Evolutionary conservation across 2,888 invertebrate genomes (phyloP), one percentile per base, ranked within the genome.

Genomic region (Candidula unifasciata): DNA sequence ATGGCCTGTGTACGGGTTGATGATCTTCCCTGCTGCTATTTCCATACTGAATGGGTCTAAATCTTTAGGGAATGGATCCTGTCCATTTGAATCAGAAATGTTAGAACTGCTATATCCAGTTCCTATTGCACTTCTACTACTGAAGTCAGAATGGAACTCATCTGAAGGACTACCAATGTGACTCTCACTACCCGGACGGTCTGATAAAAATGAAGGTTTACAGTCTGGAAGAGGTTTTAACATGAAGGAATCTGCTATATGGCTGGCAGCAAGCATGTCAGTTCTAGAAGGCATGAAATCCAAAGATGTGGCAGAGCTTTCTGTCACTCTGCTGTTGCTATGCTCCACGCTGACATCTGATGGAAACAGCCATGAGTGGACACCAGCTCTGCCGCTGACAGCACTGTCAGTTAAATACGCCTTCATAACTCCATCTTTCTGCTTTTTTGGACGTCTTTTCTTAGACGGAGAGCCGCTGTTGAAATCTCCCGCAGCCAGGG

Each of bases 1-100:
- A 66, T 90, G 87, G 69, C 92, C 92, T 80, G 92, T 92, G 77
- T 91, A 91, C 24, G 92, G 92, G 86, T 92, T 92, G 37, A 92
- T 91, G 24, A 92, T 91, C 87, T 91, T 90, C 64, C 90, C 91
- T 87, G 89, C 89, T 87, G 90, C 89, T 83, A 87, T 87, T 71
- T 90, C 89, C 54, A 86, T 74, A 54, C 80, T 66, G 73, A 86
- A 86, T 30, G 86, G 84, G 66, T 87, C 87, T 73, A 54, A 60
- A 77, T 81, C 82, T 69, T 54, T 30, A 37, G 71, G 69, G 35
- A 81, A 81, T 37, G 54, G 69, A 8, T 76, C 80, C 54, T 54
- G 74, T 27, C 80, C 76, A 74, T 76, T 74, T 80, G 84, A 66
- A 77, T 85, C 78, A 27, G 81, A 77, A 69, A 33, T 1, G n/a